phyloP scores from a whole-genome alignment of 2,888 invertebrate species.

The Melitaea athalia region DNA sequence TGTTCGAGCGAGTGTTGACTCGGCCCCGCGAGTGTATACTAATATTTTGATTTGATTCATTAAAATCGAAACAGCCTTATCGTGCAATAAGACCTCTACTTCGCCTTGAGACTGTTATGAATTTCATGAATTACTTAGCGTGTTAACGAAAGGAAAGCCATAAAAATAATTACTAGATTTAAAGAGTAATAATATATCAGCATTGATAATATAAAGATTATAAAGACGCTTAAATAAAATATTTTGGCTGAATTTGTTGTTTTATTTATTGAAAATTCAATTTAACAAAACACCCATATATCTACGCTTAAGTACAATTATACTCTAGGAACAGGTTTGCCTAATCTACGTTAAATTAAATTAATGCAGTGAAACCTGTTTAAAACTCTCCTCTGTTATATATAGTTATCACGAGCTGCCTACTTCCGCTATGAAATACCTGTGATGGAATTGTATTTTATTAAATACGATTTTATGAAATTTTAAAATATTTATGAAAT shows the following conservation, averaged over 20 bases:
- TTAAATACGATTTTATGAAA: too few species aligned
- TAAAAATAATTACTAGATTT: slow-evolving; percentile 72
- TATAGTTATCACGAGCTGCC: too few species aligned
- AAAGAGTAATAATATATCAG: slow-evolving; percentile 81
- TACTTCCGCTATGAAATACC: too few species aligned
- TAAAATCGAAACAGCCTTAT: slow-evolving; percentile 56
- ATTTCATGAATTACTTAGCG: slow-evolving; percentile 62
- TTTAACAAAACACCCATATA: slow-evolving; percentile 19
- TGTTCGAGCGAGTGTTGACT: slow-evolving; percentile 63
- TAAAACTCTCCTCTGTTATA: too few species aligned
- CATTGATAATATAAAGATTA: slow-evolving; percentile 81
- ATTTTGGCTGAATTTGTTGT: slow-evolving; percentile 77
- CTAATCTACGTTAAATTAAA: too few species aligned
- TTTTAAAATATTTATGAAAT: too few species aligned
- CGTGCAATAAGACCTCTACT: slow-evolving; percentile 23
- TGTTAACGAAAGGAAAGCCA: slow-evolving; percentile 71
- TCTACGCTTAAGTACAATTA: not conserved
- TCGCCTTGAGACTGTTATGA: slow-evolving; percentile 52
- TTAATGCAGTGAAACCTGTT: too few species aligned
- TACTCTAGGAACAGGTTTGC: too few species aligned
- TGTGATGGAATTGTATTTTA: too few species aligned
- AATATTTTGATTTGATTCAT: slow-evolving; percentile 57
- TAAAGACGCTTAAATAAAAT: slow-evolving; percentile 83
- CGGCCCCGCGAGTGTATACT: slow-evolving; percentile 65
- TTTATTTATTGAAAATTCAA: slow-evolving; percentile 55